Evolutionary conservation across 2,888 invertebrate species (phyloP), one percentile per base, ranked within the genome.

Genomic region (Lasioglossum calceatum): DNA sequence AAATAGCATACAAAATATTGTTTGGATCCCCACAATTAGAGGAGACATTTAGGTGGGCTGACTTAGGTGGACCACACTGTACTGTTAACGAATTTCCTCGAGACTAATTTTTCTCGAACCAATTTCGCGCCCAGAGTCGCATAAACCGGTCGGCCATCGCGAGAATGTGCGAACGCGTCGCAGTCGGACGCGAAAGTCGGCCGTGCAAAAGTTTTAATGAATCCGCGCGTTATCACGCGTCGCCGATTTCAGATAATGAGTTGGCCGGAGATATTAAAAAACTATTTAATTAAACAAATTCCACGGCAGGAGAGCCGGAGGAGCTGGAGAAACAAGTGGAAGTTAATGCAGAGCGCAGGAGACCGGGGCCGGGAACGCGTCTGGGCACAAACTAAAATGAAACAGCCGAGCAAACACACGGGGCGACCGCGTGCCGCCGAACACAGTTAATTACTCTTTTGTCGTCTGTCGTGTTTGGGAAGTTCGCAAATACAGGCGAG

Each of bases 401-500:
- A 87, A 81, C 76, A 73, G 72, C 50, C 82, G 73, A 39, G 82
- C 86, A 87, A 85, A 85, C 74, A 82, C 54, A 58, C 58, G 12
- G n/a, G 64, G 7, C 58, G 79, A 82, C 77, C 86, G 77, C 79
- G 82, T 77, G 82, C 76, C 86, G 79, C 77, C 73, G 82, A 86
- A 82, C 71, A 74, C 70, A 87, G 86, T 86, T 87, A 87, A 87
- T 87, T 87, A 86, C 86, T 81, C 86, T 86, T 87, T 86, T 87
- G 82, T 81, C 86, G 81, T 67, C 72, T 36, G n/a, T 47, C 73
- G 77, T 79, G 85, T 79, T 82, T 77, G 85, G 75, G 76, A 86
- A 86, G 58, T 36, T 64, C 39, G 76, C 54, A 85, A 80, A 85
- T 73, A 85, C 54, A 58, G 42, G 44, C 79, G 54, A 47, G 54